These are phyloP conservation scores for Hystrix cristata DNA, from an alignment of 2,113 vertebrate species.

Conservation along the genomic window DNA sequence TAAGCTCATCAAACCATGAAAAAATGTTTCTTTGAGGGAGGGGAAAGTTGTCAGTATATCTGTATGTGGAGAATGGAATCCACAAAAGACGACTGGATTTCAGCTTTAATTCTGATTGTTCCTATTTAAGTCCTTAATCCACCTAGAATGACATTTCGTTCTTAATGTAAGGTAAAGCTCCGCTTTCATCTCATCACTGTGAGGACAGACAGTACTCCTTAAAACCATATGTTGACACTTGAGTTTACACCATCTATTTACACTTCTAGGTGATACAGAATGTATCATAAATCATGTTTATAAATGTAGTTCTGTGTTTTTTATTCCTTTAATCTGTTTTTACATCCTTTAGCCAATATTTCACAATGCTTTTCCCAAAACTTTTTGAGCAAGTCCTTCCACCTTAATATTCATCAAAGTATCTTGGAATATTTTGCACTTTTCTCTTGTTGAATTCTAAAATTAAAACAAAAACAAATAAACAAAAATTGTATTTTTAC, in stretches of 20 bases:
- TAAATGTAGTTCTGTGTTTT: not conserved
- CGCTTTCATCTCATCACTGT: not conserved
- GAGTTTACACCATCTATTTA: not conserved
- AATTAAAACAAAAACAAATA: not conserved
- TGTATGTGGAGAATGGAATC: not conserved
- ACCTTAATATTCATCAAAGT: not conserved
- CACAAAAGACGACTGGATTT: not conserved
- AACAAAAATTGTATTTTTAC: not conserved
- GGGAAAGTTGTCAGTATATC: not conserved
- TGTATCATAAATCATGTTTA: not conserved
- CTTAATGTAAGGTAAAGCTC: not conserved
- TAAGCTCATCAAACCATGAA: not conserved
- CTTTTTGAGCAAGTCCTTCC: not conserved
- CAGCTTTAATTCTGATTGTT: not conserved
- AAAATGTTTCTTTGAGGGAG: not conserved
- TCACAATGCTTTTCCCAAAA: not conserved
- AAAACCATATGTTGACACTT: not conserved
- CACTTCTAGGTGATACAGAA: not conserved
- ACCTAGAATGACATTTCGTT: not conserved
- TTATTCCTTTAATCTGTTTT: not conserved
- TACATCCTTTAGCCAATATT: not conserved
- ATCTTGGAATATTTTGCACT: not conserved
- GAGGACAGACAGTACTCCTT: not conserved
- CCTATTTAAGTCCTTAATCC: not conserved
- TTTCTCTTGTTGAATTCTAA: not conserved